Percentiles rank a stretch among this genome's conserved stretches.
These are phyloP conservation scores for Hypercompe scribonia DNA, from an alignment of 2,888 invertebrate genomes.

Conservation along the genomic window DNA sequence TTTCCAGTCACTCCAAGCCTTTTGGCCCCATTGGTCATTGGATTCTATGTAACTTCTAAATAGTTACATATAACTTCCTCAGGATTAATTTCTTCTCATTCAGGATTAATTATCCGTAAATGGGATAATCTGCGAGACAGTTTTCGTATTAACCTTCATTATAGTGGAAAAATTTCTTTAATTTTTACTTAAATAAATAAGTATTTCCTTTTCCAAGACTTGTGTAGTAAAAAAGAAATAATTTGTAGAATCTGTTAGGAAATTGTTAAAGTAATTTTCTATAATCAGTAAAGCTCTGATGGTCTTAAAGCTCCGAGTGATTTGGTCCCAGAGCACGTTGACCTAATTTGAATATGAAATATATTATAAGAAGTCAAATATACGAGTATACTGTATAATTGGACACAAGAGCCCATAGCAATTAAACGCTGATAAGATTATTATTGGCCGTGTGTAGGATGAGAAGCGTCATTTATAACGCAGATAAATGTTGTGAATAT, in stretches of 20 bases:
- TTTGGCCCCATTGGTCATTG: not conserved
- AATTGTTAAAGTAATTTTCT: too few relatives aligned
- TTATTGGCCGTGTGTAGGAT: not conserved
- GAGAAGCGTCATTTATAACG: not conserved
- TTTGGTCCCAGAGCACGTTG: not conserved
- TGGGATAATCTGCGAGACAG: not conserved
- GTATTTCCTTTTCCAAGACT: too few relatives aligned
- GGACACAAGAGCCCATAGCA: conserved; percentile 7
- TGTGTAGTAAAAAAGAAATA: too few relatives aligned
- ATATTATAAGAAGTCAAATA: not conserved
- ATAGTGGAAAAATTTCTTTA: too few relatives aligned
- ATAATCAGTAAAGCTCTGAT: not conserved
- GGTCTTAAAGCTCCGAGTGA: not conserved
- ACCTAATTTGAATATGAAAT: not conserved
- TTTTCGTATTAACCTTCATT: not conserved
- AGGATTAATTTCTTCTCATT: too few relatives aligned
- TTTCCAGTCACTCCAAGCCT: not conserved
- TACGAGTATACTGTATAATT: conserved; percentile 4
- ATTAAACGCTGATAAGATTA: conserved; percentile 6
- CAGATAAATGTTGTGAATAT: not conserved
- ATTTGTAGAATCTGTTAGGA: too few relatives aligned
- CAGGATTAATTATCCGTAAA: too few relatives aligned
- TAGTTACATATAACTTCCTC: too few relatives aligned
- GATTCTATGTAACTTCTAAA: too few relatives aligned
- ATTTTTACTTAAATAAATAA: too few relatives aligned